These are phyloP conservation scores for Diarsia dahlii DNA, from an alignment of 2,888 invertebrate genomes.

Conservation along the genomic window DNA sequence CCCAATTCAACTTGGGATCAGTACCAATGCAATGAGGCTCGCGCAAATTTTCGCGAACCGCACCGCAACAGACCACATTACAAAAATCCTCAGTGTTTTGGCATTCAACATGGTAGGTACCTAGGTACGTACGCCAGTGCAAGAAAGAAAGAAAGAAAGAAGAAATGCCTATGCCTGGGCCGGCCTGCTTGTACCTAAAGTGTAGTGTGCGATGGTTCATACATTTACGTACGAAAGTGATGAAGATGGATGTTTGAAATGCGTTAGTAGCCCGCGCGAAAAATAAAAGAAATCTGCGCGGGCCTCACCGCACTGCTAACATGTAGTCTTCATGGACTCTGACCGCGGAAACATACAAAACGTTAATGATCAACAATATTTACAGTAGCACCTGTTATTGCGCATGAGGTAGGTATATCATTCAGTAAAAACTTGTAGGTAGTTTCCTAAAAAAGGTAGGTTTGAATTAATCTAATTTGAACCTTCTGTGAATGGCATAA, in stretches of 20 bases:
- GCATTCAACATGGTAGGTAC: no score
- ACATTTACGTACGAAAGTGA: not conserved
- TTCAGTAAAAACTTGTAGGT: conserved; percentile 2
- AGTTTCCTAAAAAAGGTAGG: not conserved
- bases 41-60: not conserved
- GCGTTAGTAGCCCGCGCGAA: not conserved
- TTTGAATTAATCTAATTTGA: conserved; percentile 13
- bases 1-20: not conserved
- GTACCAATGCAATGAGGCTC: not conserved
- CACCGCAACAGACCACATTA: not conserved
- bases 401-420: not conserved
- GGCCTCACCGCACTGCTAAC: no score
- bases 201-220: not conserved
- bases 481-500: not conserved
- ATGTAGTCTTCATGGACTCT: not conserved
- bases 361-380: not conserved
- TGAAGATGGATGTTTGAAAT: no score
- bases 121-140: no score
- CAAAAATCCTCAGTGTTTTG: not conserved
- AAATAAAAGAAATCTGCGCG: not conserved
- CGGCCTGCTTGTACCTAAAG: no score
- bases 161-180: no score
- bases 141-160: no score
- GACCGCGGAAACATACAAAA: not conserved
- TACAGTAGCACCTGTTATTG: not conserved